Percentiles rank a stretch among this genome's conserved stretches.
Conservation (phyloP, 2,888 invertebrate genomes). For the Lamproptera curius region DNA sequence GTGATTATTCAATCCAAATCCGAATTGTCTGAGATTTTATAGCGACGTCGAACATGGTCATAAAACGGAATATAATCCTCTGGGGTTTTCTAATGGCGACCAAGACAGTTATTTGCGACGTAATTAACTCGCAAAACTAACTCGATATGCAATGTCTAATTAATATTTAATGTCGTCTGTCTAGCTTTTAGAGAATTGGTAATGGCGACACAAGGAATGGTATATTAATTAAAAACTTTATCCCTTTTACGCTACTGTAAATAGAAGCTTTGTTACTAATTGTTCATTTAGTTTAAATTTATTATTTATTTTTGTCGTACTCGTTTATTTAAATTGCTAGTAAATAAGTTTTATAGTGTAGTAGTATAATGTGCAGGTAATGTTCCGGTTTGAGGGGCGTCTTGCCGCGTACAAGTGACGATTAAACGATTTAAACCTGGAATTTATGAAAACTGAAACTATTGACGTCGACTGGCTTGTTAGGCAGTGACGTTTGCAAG, state of each 20-base stretch:
- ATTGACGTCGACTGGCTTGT: too few species aligned
- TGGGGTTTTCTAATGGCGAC: conserved; percentile 25
- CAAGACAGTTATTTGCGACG: conserved; percentile 19
- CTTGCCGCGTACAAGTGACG: too few species aligned
- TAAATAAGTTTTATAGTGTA: not conserved
- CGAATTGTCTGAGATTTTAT: too few species aligned
- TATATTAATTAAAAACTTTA: not conserved
- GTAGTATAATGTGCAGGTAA: too few species aligned
- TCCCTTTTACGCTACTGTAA: not conserved
- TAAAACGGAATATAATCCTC: conserved; percentile 27
- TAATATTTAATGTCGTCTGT: not conserved
- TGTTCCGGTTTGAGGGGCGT: too few species aligned
- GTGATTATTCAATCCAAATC: too few species aligned
- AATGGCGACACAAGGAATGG: not conserved
- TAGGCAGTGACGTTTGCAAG: too few species aligned
- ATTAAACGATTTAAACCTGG: too few species aligned
- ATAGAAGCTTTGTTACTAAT: not conserved
- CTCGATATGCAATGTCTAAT: not conserved
- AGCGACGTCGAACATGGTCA: conserved; percentile 23
- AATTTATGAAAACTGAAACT: too few species aligned
- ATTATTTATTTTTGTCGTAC: not conserved
- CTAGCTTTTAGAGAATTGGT: not conserved
- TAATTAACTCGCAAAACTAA: conserved; percentile 15
- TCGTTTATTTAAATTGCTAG: not conserved
- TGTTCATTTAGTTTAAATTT: not conserved